Evolutionary conservation across 2,797 vertebrate species (phyloP), one percentile per base, ranked within the genome.

Genomic region (Premnoplex brunnescens): DNA sequence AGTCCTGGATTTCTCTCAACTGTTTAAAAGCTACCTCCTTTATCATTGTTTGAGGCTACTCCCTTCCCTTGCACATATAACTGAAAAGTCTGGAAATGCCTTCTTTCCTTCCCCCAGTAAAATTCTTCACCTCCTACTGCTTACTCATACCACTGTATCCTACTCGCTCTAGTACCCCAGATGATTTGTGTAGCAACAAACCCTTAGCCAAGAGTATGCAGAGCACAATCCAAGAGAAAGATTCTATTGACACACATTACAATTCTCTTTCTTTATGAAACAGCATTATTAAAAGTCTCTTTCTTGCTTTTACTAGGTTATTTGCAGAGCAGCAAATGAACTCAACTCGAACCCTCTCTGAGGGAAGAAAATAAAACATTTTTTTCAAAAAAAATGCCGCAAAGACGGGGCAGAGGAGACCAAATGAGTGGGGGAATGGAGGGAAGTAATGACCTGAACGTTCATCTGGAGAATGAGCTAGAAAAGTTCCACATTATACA

Each of bases 61-160:
- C n/a, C 46, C 58, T 91, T 94, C 71, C 63, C 56, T 66, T 79
- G 66, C 27, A 76, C 54, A 36, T 72, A 80, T 75, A 58, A 87
- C 49, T 51, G 63, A 77, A 77, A 55, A 66, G 69, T 58, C 67
- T 94, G 66, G 78, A 93, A 96, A 89, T 1, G n/a, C 69, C 62
- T 86, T 67, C 37, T 79, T 84, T 82, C 37, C 85, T 91, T 95
- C 79, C 89, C 54, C 51, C 81, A 78, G 68, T 32, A 68, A 82
- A 95, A 94, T 95, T 93, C 84, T 92, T 94, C n/a, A 66, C 95
- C 92, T 96, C 96, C 96, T 88, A 96, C 88, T 77, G 52, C 81
- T 95, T 92, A 81, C 52, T 95, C 90, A 89, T 96, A 89, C 78
- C 94, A 89, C 71, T 36, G 82, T 79, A 89, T 88, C 84, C 93